These are phyloP conservation scores for Melanostoma mellinum DNA, from an alignment of 2,888 invertebrate genomes.

Conservation along the genomic window DNA sequence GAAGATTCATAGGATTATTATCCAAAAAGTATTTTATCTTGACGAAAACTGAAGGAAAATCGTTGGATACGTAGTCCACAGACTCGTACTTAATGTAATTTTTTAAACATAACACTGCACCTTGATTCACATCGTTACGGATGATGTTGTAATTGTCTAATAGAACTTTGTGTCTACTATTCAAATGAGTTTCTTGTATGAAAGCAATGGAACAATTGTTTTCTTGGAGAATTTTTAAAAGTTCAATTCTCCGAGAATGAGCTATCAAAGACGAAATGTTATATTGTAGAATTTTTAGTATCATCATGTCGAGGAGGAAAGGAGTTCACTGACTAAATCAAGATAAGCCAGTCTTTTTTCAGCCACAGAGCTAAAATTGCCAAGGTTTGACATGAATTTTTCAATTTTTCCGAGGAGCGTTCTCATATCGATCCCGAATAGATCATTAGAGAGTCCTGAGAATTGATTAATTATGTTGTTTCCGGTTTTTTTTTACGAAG, in stretches of 20 bases:
- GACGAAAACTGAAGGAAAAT: neutral
- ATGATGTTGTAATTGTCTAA: conserved; percentile 1
- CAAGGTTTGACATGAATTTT: neutral
- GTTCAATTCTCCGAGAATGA: neutral
- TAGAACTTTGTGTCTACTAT: conserved; percentile 1
- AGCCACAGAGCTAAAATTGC: neutral
- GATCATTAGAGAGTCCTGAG: neutral
- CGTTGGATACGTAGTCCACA: too few species aligned
- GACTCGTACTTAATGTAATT: neutral
- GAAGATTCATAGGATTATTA: too few species aligned
- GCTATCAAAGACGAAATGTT: neutral
- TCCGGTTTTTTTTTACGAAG: neutral
- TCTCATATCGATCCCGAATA: neutral
- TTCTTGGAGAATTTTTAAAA: conserved; percentile 3
- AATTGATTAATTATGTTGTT: neutral
- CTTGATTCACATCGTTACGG: neutral
- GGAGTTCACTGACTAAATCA: too few species aligned
- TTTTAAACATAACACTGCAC: neutral
- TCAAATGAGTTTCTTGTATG: neutral
- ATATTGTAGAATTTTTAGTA: neutral
- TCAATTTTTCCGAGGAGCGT: neutral
- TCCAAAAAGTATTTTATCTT: too few species aligned
- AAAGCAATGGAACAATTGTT: neutral
- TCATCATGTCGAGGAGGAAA: too few species aligned
- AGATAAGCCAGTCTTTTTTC: too few species aligned